Base-by-base conservation (phyloP, 2,797 vertebrate genomes). In the Echeneis naucrates region DNA sequence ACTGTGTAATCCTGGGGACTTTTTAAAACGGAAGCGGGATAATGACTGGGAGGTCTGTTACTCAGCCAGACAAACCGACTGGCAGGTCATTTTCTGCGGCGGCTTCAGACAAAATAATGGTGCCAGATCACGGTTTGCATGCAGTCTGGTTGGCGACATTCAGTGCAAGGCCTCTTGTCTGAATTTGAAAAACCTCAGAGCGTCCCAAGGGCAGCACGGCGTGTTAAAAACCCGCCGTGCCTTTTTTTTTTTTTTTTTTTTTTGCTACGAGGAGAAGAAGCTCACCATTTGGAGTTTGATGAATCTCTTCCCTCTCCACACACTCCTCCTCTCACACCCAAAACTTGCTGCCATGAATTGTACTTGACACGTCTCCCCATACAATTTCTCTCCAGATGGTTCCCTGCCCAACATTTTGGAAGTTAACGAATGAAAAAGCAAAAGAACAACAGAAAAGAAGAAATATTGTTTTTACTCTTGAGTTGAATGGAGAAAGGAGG, bases 371-470 rank as follows among this genome's bases (percentile, higher is more conserved):
- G 74, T 77, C 56, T 82, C 68, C 59, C 42, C 40, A 19, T 19
- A 62, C 75, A 54, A 71, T 81, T 80, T 70, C 66, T 87, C 80
- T 87, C 78, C 83, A 88, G 71, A 82, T 88, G 83, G 87, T 75
- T 77, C 53, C 56, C 52, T 76, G 65, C 68, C 70, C 68, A 72
- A 72, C 68, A 67, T 76, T 87, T 82, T 66, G 47, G 40, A 83
- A 82, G 55, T 54, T 32, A 86, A 14, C 40, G 9, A 6, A 6
- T 33, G 7, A 33, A 33, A 30, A 30, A n/a, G n/a, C 30, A 33
- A 33, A n/a, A n/a, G n/a, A n/a, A n/a, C n/a, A n/a, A 33, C 32
- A 33, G 33, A 80, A 42, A 71, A 57, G 33, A 13, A 3, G 48
- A 55, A 24, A 30, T 27, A 4, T 19, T 42, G 64, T 65, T 55